Conservation (phyloP, 2,888 invertebrate genomes). For the Epistrophe eligans region DNA sequence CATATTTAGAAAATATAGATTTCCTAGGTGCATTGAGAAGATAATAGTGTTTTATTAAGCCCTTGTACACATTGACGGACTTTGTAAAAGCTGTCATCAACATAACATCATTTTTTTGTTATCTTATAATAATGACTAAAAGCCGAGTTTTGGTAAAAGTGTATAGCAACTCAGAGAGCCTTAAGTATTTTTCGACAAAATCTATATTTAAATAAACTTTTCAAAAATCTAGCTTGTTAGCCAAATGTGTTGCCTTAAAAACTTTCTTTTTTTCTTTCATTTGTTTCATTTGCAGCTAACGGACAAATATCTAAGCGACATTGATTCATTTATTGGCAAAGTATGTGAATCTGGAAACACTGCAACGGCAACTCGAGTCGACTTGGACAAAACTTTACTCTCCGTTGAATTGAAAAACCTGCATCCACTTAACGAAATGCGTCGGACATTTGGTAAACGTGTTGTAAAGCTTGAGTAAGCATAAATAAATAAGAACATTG, state of each 20-base stretch:
- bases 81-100: no score
- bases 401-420: slow-evolving; percentile 89
- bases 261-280: no score
- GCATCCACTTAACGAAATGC: slow-evolving; percentile 92
- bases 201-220: no score
- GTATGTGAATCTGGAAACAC: slow-evolving; percentile 79
- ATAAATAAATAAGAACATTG: background rate
- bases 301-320: slow-evolving; percentile 81
- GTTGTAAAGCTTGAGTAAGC: slow-evolving; percentile 88
- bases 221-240: background rate
- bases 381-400: slow-evolving; percentile 88
- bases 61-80: no score
- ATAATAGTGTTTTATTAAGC: background rate
- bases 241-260: background rate
- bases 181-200: no score
- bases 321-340: slow-evolving; percentile 81
- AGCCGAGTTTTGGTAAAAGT: no score
- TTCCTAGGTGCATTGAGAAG: background rate
- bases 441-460: slow-evolving; percentile 91
- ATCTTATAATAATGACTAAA: no score
- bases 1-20: background rate
- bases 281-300: slow-evolving; percentile 76
- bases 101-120: no score
- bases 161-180: no score
- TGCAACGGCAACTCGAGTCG: slow-evolving; percentile 81